Conservation (phyloP, 2,888 invertebrate species). For the Andrena hattorfiana region DNA sequence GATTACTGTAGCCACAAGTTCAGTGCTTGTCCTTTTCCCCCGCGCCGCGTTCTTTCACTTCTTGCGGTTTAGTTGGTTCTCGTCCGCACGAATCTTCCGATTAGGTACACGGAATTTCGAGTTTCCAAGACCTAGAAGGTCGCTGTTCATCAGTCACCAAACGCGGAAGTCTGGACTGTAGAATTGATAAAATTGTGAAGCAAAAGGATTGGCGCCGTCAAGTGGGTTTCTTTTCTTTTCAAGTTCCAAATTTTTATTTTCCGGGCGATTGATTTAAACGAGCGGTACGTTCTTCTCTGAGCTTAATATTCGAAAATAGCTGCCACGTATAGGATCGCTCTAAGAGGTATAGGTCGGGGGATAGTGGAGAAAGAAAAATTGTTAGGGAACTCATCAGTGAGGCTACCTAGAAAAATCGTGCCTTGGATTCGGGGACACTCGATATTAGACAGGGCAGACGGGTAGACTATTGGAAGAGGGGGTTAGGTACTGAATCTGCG, state of each 20-base stretch:
- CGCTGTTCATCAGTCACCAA: too few species aligned
- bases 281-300: too few species aligned
- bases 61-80: neutral
- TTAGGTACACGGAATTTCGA: neutral
- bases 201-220: too few species aligned
- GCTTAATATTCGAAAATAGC: neutral
- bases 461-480: constrained; percentile 17
- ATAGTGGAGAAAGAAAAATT: neutral
- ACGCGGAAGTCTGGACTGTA: too few species aligned
- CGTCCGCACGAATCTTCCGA: too few species aligned
- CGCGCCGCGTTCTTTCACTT: neutral
- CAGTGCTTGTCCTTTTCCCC: neutral
- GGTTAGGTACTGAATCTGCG: constrained; percentile 13
- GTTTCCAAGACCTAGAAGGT: neutral
- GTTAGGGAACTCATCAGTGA: neutral
- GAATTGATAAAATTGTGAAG: too few species aligned
- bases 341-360: too few species aligned
- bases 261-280: too few species aligned
- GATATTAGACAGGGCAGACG: constrained; percentile 23
- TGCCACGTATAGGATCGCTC: neutral
- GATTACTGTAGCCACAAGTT: neutral
- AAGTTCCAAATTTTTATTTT: too few species aligned
- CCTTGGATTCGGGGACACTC: constrained; percentile 1
- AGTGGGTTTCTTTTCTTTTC: too few species aligned
- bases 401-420: neutral